Base-by-base conservation (phyloP, 2,888 invertebrate species). In the Hecatera dysodea region DNA sequence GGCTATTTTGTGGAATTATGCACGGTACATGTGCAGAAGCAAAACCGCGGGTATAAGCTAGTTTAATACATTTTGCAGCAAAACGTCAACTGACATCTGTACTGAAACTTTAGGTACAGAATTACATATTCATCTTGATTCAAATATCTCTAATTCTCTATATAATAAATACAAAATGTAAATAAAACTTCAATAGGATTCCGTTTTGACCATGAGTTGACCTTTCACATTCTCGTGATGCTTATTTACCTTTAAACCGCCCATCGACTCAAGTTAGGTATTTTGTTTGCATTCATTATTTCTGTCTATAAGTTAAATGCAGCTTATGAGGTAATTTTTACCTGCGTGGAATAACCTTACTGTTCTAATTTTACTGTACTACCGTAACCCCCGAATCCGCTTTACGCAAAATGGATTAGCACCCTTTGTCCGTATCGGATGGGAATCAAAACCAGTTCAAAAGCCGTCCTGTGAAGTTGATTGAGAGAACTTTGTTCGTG, bases 401-500 rank as follows among this genome's bases (percentile, higher is more conserved):
- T 76, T 85, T 66, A 36, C 57, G 39, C 46, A 53, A 83, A 72
- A 50, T 55, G 56, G 74, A 81, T 78, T 67, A 73, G 55, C 42
- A 64, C 39, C 78, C 73, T 79, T 79, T 84, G 81, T 74, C 64
- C 48, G 62, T 15, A 50, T 63, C 52, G 8, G 50, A 33, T 64
- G 61, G 29, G 55, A 78, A 59, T 81, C 75, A 56, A 46, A 69
- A 33, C 69, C 60, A 53, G 68, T 63, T 75, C 67, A 60, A 71
- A 78, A 65, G 74, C 57, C 60, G 59, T 42, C 48, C 44, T 46
- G 69, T 64, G 60, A 74, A 72, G 79, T 81, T 84, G 82, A 79
- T 84, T 78, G 82, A 57, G 69, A 81, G 78, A 70, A 78, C 66
- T 71, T 69, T 46, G 56, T 1, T 27, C 53, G 71, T 81, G 71